Conservation (phyloP, 2,797 vertebrate genomes). For the Pangasius macronema region DNA sequence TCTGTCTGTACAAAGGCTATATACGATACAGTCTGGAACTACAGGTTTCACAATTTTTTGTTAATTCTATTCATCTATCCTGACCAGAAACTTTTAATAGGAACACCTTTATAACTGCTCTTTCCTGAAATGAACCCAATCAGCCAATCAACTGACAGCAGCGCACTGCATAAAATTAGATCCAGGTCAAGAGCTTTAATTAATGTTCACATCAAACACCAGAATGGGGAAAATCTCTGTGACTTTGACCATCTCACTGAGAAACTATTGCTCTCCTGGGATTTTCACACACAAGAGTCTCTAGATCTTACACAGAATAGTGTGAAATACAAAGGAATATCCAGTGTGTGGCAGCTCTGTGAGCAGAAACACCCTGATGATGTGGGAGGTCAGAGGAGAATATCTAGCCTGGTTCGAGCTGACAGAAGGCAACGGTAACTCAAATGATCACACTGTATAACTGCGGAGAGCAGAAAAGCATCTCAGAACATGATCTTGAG, state of each 20-base stretch:
- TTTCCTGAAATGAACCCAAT: neutral
- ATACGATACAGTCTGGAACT: neutral
- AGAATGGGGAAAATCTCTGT: neutral
- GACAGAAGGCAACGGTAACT: neutral
- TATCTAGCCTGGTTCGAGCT: too few relatives aligned
- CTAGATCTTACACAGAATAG: neutral
- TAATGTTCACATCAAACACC: neutral
- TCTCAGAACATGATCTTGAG: neutral
- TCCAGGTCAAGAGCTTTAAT: neutral
- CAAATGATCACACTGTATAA: neutral
- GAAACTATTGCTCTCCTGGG: neutral
- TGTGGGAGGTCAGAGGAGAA: neutral
- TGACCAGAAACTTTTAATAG: neutral
- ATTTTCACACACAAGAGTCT: neutral
- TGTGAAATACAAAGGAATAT: neutral
- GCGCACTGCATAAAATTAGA: neutral
- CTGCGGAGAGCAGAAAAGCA: neutral
- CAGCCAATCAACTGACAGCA: neutral
- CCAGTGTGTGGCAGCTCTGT: neutral
- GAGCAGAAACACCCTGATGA: neutral
- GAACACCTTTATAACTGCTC: neutral
- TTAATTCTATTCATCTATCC: neutral
- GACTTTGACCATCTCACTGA: neutral
- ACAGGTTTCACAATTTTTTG: too few relatives aligned
- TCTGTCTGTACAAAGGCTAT: too few relatives aligned